phyloP scores from a whole-genome alignment of 2,888 invertebrate species.

The Trypoxylon attenuatum region DNA sequence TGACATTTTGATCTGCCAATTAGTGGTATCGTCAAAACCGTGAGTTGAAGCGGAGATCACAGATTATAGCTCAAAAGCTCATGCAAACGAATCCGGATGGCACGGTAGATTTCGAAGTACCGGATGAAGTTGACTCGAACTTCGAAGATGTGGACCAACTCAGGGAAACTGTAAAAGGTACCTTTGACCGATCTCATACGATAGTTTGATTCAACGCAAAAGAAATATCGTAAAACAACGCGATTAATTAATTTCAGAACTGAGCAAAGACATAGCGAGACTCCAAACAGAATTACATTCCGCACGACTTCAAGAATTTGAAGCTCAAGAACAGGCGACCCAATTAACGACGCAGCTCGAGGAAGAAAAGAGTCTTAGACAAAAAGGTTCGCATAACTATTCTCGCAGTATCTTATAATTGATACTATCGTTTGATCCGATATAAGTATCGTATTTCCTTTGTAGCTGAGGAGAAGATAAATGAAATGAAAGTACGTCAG shows the following conservation, averaged over 20 bases:
- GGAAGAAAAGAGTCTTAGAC: constrained; percentile 75
- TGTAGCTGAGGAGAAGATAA: constrained; percentile 46
- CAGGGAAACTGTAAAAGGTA: constrained; percentile 79
- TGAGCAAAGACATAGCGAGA: constrained; percentile 80
- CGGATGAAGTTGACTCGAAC: constrained; percentile 69
- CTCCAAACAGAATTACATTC: constrained; percentile 81
- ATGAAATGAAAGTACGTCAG: constrained; percentile 69
- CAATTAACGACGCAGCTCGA: constrained; percentile 74
- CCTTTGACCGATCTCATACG: too few species aligned
- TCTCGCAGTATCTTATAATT: not conserved
- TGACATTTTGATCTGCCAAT: not conserved
- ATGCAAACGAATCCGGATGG: constrained; percentile 76
- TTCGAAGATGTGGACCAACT: constrained; percentile 81
- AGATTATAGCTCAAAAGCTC: constrained; percentile 79
- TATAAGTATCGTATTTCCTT: too few species aligned
- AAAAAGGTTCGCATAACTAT: constrained; percentile 52
- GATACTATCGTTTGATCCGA: not conserved
- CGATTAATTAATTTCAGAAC: constrained; percentile 69
- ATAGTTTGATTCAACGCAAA: too few species aligned
- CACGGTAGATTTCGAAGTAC: constrained; percentile 69
- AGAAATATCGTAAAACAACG: too few species aligned
- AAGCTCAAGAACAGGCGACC: constrained; percentile 79
- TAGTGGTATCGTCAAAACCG: constrained; percentile 88
- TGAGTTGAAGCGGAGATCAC: constrained; percentile 82
- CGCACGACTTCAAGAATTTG: constrained; percentile 82